A percentile compares a stretch with the other conserved stretches of the same genome.
Conservation (phyloP, 2,797 vertebrate species). For the Balearica regulorum region DNA sequence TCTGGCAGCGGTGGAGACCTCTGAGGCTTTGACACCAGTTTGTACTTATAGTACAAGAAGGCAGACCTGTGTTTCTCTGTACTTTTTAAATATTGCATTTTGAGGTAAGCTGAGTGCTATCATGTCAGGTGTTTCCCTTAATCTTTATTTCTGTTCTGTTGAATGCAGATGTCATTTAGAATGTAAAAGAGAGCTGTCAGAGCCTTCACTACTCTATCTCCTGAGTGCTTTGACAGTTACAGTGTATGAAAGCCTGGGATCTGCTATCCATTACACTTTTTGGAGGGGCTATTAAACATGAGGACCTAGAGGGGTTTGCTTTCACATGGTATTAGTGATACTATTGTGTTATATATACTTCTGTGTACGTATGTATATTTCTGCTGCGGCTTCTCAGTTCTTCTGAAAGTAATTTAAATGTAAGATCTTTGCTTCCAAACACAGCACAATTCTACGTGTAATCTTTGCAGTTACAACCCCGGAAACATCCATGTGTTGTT, state of each 20-base stretch:
- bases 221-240: constrained; percentile 58
- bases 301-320: constrained; percentile 50
- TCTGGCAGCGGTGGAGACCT: background rate
- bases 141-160: constrained; percentile 69
- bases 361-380: background rate
- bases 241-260: constrained; percentile 59
- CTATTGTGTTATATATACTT: background rate
- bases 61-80: constrained; percentile 44
- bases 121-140: constrained; percentile 53
- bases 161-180: constrained; percentile 53
- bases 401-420: background rate
- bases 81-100: constrained; percentile 55
- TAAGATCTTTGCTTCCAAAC: background rate
- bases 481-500: background rate
- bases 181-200: constrained; percentile 35
- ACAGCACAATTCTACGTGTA: background rate
- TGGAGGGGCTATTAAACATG: constrained; percentile 34
- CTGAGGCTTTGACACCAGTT: constrained; percentile 30
- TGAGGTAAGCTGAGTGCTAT: constrained; percentile 22
- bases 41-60: constrained; percentile 42
- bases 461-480: background rate
- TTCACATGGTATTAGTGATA: constrained; percentile 47
- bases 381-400: background rate
- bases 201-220: constrained; percentile 42
- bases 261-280: constrained; percentile 63